Evolutionary conservation across 2,113 vertebrate species (phyloP).

Genomic region (Microtus pennsylvanicus): DNA sequence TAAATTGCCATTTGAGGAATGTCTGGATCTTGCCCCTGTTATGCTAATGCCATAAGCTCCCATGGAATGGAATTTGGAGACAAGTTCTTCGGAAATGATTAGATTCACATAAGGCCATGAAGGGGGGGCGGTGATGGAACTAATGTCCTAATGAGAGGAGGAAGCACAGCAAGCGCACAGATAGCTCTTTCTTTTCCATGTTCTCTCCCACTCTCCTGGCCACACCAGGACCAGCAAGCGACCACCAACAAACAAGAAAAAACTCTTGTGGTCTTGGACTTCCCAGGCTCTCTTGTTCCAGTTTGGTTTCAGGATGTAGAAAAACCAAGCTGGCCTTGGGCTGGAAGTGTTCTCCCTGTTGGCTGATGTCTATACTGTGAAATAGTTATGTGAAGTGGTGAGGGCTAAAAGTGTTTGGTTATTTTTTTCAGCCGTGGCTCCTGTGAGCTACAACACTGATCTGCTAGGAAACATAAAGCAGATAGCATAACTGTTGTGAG

Average conservation of each 20-base stretch:
- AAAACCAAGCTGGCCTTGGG: neutral
- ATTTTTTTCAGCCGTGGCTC: too few relatives aligned
- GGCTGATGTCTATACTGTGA: neutral
- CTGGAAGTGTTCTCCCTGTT: neutral
- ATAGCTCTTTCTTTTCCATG: too few relatives aligned
- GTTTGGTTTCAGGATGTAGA: neutral
- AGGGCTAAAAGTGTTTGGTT: too few relatives aligned
- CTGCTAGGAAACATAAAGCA: too few relatives aligned
- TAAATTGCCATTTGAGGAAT: neutral
- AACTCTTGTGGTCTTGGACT: neutral
- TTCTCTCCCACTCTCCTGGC: neutral
- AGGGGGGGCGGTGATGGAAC: accelerated
- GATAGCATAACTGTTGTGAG: too few relatives aligned
- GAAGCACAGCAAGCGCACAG: neutral
- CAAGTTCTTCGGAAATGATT: neutral
- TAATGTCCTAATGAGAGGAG: neutral
- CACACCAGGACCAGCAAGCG: neutral
- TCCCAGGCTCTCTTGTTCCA: neutral
- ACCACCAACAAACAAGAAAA: neutral
- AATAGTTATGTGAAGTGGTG: too few relatives aligned
- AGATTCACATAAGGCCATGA: neutral
- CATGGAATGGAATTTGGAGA: neutral
- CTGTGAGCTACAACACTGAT: neutral
- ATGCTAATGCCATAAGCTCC: neutral
- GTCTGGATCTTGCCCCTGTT: neutral